Evolutionary conservation across 1,140 invertebrate species (phyloP).

Genomic region (Pogonus chalceus): DNA sequence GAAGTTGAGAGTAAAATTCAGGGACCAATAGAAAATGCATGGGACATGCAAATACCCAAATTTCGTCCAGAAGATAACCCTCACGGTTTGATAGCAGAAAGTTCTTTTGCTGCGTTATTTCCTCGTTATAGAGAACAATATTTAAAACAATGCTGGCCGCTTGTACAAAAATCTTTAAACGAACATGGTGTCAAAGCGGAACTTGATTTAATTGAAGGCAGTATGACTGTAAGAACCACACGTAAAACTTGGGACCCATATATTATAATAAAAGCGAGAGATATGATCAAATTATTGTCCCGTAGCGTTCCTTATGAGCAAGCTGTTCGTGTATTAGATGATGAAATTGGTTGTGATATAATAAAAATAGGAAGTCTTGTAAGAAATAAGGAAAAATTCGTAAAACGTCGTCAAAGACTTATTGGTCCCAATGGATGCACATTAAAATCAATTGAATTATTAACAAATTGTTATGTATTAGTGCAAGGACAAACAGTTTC

Average conservation of each 20-base stretch:
- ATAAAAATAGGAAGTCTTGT: conserved; percentile 93
- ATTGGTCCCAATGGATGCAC: conserved; percentile 97
- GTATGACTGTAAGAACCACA: conserved; percentile 91
- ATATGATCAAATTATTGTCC: conserved; percentile 91
- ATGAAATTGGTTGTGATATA: conserved; percentile 89
- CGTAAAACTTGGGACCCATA: conserved; percentile 98
- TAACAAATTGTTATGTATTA: conserved; percentile 96
- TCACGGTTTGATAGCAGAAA: conserved; percentile 60
- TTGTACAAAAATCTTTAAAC: conserved; percentile 77
- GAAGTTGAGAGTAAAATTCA: conserved; percentile 24
- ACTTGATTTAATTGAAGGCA: conserved; percentile 80
- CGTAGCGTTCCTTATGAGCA: conserved; percentile 96
- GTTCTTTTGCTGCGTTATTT: conserved; percentile 59
- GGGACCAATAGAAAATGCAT: conserved; percentile 70
- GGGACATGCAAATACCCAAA: conserved; percentile 79
- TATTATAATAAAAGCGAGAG: conserved; percentile 92
- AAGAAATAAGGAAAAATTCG: conserved; percentile 88
- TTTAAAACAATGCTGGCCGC: conserved; percentile 88
- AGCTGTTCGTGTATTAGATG: conserved; percentile 71
- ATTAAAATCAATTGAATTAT: conserved; percentile 91
- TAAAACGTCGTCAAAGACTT: conserved; percentile 87
- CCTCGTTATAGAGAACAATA: conserved; percentile 93
- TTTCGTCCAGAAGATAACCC: conserved; percentile 89
- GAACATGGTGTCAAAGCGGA: conserved; percentile 79
- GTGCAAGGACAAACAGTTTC: conserved; percentile 98